A percentile compares a stretch with the other conserved stretches of the same genome.
phyloP scores from a whole-genome alignment of 1,140 invertebrate genomes.

The Trichomalopsis sarcophagae region DNA sequence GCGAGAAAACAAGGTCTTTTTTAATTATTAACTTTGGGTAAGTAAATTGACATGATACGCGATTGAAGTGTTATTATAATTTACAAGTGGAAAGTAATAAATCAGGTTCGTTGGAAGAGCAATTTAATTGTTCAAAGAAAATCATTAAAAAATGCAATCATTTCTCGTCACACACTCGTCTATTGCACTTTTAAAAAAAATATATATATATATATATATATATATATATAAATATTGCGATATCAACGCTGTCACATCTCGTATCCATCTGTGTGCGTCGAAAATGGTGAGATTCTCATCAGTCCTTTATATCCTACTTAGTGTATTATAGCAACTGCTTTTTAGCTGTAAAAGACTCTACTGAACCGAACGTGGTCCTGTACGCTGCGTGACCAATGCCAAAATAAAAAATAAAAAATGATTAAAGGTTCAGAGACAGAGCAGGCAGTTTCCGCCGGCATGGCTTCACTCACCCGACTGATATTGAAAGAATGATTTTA shows the following conservation, averaged over 20 bases:
- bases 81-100: neutral
- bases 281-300: slow-evolving; percentile 75
- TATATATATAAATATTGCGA: slow-evolving; percentile 59
- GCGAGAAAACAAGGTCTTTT: slow-evolving; percentile 29
- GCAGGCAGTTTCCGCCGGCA: slow-evolving; percentile 70
- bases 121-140: slow-evolving; percentile 27
- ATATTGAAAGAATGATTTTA: slow-evolving; percentile 68
- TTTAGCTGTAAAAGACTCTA: slow-evolving; percentile 73
- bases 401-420: slow-evolving; percentile 64
- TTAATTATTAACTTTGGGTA: slow-evolving; percentile 43
- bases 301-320: slow-evolving; percentile 71
- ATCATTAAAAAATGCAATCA: slow-evolving; percentile 41
- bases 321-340: slow-evolving; percentile 70
- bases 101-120: neutral
- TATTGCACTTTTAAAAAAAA: slow-evolving; percentile 54
- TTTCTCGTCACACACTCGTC: slow-evolving; percentile 45
- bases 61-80: neutral
- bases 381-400: slow-evolving; percentile 66
- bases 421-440: slow-evolving; percentile 62
- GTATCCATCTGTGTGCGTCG: slow-evolving; percentile 73
- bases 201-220: slow-evolving; percentile 47
- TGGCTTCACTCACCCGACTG: slow-evolving; percentile 62
- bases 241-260: slow-evolving; percentile 74
- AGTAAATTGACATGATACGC: slow-evolving; percentile 18
- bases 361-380: slow-evolving; percentile 67